Conservation (phyloP, 2,113 vertebrate genomes). For the Ahaetulla prasina region DNA sequence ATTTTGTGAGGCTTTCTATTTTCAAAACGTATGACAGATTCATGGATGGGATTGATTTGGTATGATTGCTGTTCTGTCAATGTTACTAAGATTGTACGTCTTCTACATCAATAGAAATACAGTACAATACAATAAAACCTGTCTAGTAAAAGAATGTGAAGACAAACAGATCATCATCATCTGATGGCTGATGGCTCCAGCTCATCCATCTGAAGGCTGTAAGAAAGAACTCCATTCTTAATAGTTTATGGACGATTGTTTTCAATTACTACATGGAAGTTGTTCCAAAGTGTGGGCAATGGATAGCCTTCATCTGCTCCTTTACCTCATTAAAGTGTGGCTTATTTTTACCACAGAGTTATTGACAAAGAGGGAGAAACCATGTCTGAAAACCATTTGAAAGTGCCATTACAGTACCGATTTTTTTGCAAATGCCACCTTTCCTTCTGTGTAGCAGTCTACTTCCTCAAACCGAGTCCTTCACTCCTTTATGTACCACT, state of each 20-base stretch:
- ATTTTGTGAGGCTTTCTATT: neutral
- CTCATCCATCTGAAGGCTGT: neutral
- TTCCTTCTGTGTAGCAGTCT: neutral
- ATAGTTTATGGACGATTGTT: neutral
- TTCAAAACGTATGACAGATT: neutral
- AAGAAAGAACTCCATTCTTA: neutral
- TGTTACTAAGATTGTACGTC: neutral
- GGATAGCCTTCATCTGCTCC: neutral
- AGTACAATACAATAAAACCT: neutral
- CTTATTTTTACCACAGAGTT: neutral
- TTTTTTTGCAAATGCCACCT: neutral
- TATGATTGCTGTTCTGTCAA: neutral
- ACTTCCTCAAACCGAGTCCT: neutral
- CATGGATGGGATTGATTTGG: neutral
- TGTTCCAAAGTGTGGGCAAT: neutral
- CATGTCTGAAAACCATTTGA: neutral
- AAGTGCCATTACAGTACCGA: neutral
- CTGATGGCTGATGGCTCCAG: neutral
- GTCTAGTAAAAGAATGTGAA: neutral
- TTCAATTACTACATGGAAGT: neutral
- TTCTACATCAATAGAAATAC: neutral
- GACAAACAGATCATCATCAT: neutral
- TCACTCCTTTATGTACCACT: neutral
- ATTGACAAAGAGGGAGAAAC: neutral
- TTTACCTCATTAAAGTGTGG: neutral